Evolutionary conservation across 2,113 vertebrate species (phyloP).

Genomic region (Camelus dromedarius): DNA sequence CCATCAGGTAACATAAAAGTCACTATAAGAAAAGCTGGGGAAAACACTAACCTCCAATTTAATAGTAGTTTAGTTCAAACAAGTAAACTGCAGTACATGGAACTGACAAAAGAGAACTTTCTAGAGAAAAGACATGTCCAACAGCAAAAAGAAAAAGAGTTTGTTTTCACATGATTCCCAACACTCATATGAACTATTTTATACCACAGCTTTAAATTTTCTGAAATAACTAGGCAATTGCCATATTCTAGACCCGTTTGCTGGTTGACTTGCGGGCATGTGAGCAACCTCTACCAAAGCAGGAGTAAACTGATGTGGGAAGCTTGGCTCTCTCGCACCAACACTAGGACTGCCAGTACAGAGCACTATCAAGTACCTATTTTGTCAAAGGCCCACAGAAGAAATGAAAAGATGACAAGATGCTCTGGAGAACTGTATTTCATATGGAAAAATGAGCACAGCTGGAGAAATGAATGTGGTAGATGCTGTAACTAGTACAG

Average conservation of each 20-base stretch:
- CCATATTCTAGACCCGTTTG: not conserved
- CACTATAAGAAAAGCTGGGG: not conserved
- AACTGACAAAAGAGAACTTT: not conserved
- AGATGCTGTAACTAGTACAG: not conserved
- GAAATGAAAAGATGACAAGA: not conserved
- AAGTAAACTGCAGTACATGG: not conserved
- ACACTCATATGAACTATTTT: not conserved
- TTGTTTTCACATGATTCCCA: not conserved
- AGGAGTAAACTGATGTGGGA: not conserved
- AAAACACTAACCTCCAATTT: not conserved
- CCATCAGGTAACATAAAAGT: not conserved
- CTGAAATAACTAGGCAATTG: not conserved
- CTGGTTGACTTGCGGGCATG: not conserved
- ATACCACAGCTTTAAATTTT: not conserved
- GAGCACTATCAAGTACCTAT: not conserved
- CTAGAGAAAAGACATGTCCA: not conserved
- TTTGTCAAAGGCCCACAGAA: not conserved
- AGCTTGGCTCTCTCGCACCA: not conserved
- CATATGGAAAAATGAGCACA: not conserved
- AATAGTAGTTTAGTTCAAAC: not conserved
- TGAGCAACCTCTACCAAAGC: not conserved
- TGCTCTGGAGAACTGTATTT: not conserved
- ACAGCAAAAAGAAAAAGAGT: not conserved
- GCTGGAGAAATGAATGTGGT: not conserved
- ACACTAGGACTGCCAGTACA: not conserved